These are phyloP conservation scores for Gymnorhina tibicen DNA, from an alignment of 2,113 vertebrate species.

Conservation along the genomic window DNA sequence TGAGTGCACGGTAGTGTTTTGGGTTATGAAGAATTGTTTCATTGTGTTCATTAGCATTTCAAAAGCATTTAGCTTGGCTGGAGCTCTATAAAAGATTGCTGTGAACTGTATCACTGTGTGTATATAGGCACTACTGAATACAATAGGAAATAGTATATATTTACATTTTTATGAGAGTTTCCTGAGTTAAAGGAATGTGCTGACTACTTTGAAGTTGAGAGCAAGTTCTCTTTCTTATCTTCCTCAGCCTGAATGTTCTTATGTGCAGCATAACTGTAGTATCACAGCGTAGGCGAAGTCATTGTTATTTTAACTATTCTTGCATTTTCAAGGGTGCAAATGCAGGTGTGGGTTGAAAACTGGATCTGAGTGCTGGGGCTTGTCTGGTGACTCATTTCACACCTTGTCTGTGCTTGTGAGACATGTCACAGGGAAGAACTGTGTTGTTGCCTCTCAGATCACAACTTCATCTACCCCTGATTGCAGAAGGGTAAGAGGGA, in stretches of 20 bases:
- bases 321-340: neutral
- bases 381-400: neutral
- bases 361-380: neutral
- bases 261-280: neutral
- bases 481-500: neutral
- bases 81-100: neutral
- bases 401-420: neutral
- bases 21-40: neutral
- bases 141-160: constrained; percentile 4
- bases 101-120: neutral
- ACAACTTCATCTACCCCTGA: neutral
- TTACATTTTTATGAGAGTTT: constrained; percentile 33
- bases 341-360: neutral
- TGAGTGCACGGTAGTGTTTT: neutral
- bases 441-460: neutral
- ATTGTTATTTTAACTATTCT: neutral
- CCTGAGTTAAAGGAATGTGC: neutral
- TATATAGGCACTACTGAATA: neutral
- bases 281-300: neutral
- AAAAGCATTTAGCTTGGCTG: constrained; percentile 33
- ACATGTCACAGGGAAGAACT: neutral
- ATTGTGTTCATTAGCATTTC: constrained; percentile 3
- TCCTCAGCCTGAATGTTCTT: neutral
- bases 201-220: constrained; percentile 4
- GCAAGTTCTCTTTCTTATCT: neutral